A percentile compares a stretch with the other conserved stretches of the same genome.
Evolutionary conservation across 2,113 vertebrate genomes (phyloP).

Genomic region (Archocentrus centrarchus): DNA sequence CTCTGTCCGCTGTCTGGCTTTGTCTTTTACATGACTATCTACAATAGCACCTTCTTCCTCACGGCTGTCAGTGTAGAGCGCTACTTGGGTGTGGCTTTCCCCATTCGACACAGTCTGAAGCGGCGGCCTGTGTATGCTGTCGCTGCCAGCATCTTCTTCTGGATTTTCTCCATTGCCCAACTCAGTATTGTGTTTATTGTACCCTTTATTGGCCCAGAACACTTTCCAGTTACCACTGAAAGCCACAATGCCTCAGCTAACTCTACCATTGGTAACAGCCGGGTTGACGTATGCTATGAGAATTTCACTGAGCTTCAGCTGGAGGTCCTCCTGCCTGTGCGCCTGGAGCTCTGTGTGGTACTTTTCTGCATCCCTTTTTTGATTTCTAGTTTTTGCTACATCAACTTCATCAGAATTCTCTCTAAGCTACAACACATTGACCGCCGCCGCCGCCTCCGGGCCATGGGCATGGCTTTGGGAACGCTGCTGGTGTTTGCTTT

Average conservation of each 20-base stretch:
- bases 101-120: conserved; percentile 84
- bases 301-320: conserved; percentile 81
- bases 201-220: conserved; percentile 45
- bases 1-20: conserved; percentile 86
- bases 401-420: conserved; percentile 82
- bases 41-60: conserved; percentile 89
- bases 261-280: fast-evolving
- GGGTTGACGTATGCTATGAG: conserved; percentile 78
- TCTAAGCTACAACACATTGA: conserved; percentile 77
- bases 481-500: conserved; percentile 84
- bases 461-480: conserved; percentile 82
- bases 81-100: conserved; percentile 89
- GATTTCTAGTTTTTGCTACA: conserved; percentile 82
- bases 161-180: conserved; percentile 81
- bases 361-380: conserved; percentile 86
- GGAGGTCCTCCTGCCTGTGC: conserved; percentile 80
- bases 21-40: conserved; percentile 91
- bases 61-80: conserved; percentile 89
- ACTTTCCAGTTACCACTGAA: fast-evolving
- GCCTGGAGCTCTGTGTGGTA: conserved; percentile 84
- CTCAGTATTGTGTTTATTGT: conserved; percentile 85
- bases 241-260: not conserved
- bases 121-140: conserved; percentile 76
- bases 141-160: conserved; percentile 82
- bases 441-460: conserved; percentile 73